phyloP scores from a whole-genome alignment of 2,113 vertebrate genomes.

The Triplophysa tibetana region DNA sequence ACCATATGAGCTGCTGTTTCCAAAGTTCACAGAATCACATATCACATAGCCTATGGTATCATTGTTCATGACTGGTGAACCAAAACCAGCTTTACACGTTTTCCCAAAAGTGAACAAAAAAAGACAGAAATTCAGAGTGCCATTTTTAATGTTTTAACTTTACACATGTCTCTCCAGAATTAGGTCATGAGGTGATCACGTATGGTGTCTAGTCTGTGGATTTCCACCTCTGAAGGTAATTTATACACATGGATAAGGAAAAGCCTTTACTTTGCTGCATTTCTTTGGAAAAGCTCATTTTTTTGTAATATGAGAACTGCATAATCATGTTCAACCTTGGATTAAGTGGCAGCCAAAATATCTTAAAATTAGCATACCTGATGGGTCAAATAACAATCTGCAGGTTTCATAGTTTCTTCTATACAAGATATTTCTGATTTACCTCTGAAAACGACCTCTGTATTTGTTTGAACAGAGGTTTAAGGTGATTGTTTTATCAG shows the following conservation, averaged over 20 bases:
- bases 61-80: not conserved
- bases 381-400: too few species aligned
- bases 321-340: too few species aligned
- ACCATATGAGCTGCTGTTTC: not conserved
- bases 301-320: too few species aligned
- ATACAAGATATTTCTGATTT: too few species aligned
- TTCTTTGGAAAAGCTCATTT: too few species aligned
- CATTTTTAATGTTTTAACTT: not conserved
- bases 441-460: too few species aligned
- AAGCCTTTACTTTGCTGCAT: too few species aligned
- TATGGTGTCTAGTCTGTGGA: conserved; percentile 29
- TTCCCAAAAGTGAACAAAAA: not conserved
- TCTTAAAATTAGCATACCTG: too few species aligned
- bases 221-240: conserved; percentile 1
- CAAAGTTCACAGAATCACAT: not conserved
- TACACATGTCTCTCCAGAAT: conserved; percentile 9
- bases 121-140: not conserved
- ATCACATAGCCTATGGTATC: conserved; percentile 8
- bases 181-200: not conserved
- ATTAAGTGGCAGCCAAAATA: too few species aligned
- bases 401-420: too few species aligned
- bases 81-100: not conserved
- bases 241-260: not conserved
- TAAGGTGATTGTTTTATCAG: not conserved
- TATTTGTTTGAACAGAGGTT: not conserved